These are phyloP conservation scores for Dryomyza anilis DNA, from an alignment of 2,888 invertebrate genomes.

Conservation along the genomic window DNA sequence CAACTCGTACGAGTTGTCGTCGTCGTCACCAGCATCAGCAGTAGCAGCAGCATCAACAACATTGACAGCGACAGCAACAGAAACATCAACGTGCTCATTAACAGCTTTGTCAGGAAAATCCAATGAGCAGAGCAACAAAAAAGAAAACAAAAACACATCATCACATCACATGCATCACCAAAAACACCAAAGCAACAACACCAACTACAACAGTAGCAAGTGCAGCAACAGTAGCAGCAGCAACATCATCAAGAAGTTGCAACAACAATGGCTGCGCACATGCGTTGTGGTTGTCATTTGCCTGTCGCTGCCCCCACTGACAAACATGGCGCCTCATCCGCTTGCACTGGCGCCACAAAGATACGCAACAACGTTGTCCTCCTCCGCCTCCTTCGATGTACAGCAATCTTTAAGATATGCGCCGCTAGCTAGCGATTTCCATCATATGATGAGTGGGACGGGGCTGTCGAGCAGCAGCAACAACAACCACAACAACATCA, in stretches of 20 bases:
- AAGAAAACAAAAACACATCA: constrained; percentile 20
- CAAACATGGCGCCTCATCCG: constrained; percentile 43
- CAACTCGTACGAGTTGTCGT: neutral
- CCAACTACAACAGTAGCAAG: constrained; percentile 7
- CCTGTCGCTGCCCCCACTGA: constrained; percentile 44
- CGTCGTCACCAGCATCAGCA: constrained; percentile 18
- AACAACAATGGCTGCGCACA: constrained; percentile 45
- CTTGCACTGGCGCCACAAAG: constrained; percentile 35
- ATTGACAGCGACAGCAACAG: neutral
- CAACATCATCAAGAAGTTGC: constrained; percentile 36
- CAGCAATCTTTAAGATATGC: constrained; percentile 13
- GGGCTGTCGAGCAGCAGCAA: constrained; percentile 26
- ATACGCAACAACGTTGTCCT: constrained; percentile 17
- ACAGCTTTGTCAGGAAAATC: constrained; percentile 16
- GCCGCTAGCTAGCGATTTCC: constrained; percentile 27
- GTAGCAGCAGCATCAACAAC: constrained; percentile 21
- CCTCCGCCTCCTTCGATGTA: constrained; percentile 25
- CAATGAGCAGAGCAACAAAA: constrained; percentile 21
- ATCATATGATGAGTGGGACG: constrained; percentile 19
- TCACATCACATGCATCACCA: constrained; percentile 24
- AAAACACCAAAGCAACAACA: constrained; percentile 13
- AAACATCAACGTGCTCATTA: constrained; percentile 22
- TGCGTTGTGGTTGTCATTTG: constrained; percentile 52
- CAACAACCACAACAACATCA: constrained; percentile 22
- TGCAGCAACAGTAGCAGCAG: neutral